Evolutionary conservation across 2,113 vertebrate species (phyloP).

Genomic region (Scortum barcoo): DNA sequence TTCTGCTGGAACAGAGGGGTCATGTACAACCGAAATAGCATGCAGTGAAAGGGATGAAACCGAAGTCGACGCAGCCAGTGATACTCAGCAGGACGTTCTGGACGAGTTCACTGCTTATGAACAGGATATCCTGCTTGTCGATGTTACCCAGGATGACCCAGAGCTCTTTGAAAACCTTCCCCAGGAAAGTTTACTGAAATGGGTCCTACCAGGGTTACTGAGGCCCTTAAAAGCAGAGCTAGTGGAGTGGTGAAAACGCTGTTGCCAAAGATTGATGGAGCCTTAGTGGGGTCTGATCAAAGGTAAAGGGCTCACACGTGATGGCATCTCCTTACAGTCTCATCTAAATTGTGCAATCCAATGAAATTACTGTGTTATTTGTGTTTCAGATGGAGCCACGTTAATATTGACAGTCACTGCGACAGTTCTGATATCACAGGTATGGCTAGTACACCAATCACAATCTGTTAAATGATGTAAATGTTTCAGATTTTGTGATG

Average conservation of each 20-base stretch:
- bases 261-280: not conserved
- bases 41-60: not conserved
- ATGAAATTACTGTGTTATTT: not conserved
- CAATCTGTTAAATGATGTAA: not conserved
- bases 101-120: conserved; percentile 89
- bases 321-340: not conserved
- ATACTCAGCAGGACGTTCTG: conserved; percentile 46
- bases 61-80: not conserved
- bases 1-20: not conserved
- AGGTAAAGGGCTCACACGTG: conserved; percentile 50
- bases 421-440: conserved; percentile 41
- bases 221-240: not conserved
- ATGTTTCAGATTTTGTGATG: not conserved
- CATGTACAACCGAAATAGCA: not conserved
- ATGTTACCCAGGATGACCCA: conserved; percentile 90
- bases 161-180: conserved; percentile 88
- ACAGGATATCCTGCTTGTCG: conserved; percentile 90
- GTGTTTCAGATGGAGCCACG: conserved; percentile 63
- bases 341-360: not conserved
- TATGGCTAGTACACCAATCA: conserved; percentile 21
- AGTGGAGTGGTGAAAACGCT: not conserved
- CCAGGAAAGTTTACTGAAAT: conserved; percentile 67
- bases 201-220: conserved; percentile 36
- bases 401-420: not conserved
- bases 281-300: not conserved